phyloP scores from a whole-genome alignment of 2,888 invertebrate genomes.

The Drosophila neoperkinsi region DNA sequence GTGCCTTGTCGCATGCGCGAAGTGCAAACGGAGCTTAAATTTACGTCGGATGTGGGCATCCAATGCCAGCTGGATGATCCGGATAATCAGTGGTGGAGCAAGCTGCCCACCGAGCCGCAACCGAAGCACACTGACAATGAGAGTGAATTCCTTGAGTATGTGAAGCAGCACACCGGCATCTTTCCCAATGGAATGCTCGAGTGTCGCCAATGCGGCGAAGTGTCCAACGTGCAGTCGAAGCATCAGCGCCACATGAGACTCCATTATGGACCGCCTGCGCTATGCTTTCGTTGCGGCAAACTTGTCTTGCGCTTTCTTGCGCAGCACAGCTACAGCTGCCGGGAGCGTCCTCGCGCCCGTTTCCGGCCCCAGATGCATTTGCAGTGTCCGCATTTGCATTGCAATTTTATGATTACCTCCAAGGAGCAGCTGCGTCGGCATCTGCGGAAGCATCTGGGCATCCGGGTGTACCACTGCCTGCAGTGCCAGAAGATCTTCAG shows the following conservation, averaged over 20 bases:
- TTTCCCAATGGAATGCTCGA: slow-evolving; percentile 66
- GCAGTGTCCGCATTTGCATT: slow-evolving; percentile 69
- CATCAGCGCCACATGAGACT: slow-evolving; percentile 63
- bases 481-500: slow-evolving; percentile 53
- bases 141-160: slow-evolving; percentile 31
- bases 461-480: slow-evolving; percentile 54
- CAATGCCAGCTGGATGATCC: slow-evolving; percentile 60
- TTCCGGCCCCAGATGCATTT: slow-evolving; percentile 10
- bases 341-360: not conserved
- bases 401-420: slow-evolving; percentile 50
- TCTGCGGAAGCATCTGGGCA: slow-evolving; percentile 47
- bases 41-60: slow-evolving; percentile 39
- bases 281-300: slow-evolving; percentile 69
- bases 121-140: not conserved
- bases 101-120: not conserved
- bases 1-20: too few species aligned
- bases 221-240: slow-evolving; percentile 31
- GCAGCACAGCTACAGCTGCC: slow-evolving; percentile 56
- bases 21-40: slow-evolving; percentile 23
- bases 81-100: slow-evolving; percentile 9
- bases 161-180: slow-evolving; percentile 46
- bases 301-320: slow-evolving; percentile 37
- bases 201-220: slow-evolving; percentile 74
- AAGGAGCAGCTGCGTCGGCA: slow-evolving; percentile 60
- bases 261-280: slow-evolving; percentile 61